Base-by-base conservation (phyloP, 2,888 invertebrate species). In the Pogonocherus hispidulus region DNA sequence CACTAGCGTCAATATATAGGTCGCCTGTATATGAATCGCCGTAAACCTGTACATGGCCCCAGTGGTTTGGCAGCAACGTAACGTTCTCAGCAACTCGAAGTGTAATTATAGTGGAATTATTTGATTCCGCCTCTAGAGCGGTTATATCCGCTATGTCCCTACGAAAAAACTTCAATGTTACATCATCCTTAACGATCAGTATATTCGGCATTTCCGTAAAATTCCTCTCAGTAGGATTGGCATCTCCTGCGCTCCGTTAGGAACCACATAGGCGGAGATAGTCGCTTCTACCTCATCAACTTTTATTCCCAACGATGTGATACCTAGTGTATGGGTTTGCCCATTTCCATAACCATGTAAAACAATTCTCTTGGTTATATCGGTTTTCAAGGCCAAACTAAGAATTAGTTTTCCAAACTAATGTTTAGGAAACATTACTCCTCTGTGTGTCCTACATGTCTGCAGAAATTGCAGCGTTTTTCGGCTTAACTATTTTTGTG, bases 131-230 rank as follows among this genome's bases (percentile, higher is more conserved):
- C n/a, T n/a, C n/a, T n/a, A n/a, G n/a, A n/a, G n/a, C n/a, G n/a
- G n/a, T n/a, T n/a, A n/a, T n/a, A n/a, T n/a, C n/a, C n/a, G n/a
- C n/a, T n/a, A n/a, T n/a, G n/a, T n/a, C n/a, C n/a, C n/a, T n/a
- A n/a, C n/a, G n/a, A n/a, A n/a, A n/a, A n/a, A n/a, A n/a, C n/a
- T n/a, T n/a, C n/a, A n/a, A n/a, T n/a, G n/a, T n/a, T n/a, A n/a
- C n/a, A n/a, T n/a, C n/a, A n/a, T n/a, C n/a, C n/a, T n/a, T n/a
- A n/a, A n/a, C n/a, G n/a, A n/a, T n/a, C n/a, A n/a, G n/a, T n/a
- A n/a, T n/a, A n/a, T n/a, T n/a, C n/a, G n/a, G 46, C 16, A 63
- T 14, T 52, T 72, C 71, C 1, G 70, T 73, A 27, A 73, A 72
- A 27, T 52, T 66, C 37, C 69, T 57, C 6, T 72, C 20, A 74